These are phyloP conservation scores for Drosophila greeni DNA, from an alignment of 2,888 invertebrate species.

Conservation along the genomic window DNA sequence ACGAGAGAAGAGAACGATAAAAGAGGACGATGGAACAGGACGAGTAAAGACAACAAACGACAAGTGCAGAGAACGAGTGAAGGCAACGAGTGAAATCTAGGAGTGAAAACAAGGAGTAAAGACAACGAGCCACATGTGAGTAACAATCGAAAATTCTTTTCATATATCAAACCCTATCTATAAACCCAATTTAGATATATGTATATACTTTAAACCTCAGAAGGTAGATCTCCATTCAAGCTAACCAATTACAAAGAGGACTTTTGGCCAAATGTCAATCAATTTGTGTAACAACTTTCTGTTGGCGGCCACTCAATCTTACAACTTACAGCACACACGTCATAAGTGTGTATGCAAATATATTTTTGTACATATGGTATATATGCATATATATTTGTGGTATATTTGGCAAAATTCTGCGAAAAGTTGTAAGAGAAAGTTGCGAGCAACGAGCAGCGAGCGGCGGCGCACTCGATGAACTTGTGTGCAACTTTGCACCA, in stretches of 20 bases:
- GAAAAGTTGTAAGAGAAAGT: slow-evolving; percentile 58
- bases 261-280: slow-evolving; percentile 15
- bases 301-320: slow-evolving; percentile 42
- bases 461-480: slow-evolving; percentile 49
- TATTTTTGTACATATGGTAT: not conserved
- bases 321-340: slow-evolving; percentile 35
- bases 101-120: not conserved
- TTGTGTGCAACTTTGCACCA: slow-evolving; percentile 72
- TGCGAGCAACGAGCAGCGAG: slow-evolving; percentile 18
- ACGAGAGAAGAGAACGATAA: not conserved
- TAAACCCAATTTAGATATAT: not conserved
- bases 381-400: not conserved
- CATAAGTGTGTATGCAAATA: slow-evolving; percentile 14
- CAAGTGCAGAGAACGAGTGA: not conserved
- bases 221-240: not conserved
- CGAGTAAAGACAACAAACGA: not conserved
- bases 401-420: slow-evolving; percentile 21
- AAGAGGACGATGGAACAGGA: not conserved
- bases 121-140: not conserved
- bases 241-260: slow-evolving; percentile 2
- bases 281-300: slow-evolving; percentile 41
- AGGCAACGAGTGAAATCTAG: not conserved
- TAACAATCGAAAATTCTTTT: not conserved
- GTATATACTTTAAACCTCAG: not conserved
- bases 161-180: not conserved